A percentile compares a stretch with the other conserved stretches of the same genome.
These are phyloP conservation scores for Anableps anableps DNA, from an alignment of 2,797 vertebrate genomes.

Conservation along the genomic window DNA sequence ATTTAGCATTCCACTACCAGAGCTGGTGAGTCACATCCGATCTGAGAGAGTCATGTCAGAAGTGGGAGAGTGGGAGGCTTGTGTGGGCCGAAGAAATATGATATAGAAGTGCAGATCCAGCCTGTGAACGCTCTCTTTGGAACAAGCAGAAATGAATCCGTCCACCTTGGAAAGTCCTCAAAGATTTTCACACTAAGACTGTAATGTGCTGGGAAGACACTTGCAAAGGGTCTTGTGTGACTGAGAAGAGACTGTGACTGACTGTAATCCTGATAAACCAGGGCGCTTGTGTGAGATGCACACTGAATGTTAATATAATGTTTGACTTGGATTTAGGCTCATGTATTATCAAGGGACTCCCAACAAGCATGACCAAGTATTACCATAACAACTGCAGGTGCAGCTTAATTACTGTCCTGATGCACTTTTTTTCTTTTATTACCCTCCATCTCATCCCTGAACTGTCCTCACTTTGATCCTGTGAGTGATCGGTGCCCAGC, in stretches of 20 bases:
- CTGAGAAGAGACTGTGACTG: constrained; percentile 23
- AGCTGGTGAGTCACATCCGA: constrained; percentile 79
- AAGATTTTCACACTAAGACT: constrained; percentile 58
- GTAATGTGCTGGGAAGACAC: constrained; percentile 37
- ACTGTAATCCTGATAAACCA: constrained; percentile 2
- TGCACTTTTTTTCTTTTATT: constrained; percentile 14
- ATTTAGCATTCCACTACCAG: constrained; percentile 73
- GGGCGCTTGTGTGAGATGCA: constrained; percentile 17
- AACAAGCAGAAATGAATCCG: constrained; percentile 68
- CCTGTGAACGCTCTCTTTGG: constrained; percentile 58
- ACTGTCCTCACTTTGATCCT: constrained; percentile 64
- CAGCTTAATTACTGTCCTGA: constrained; percentile 1
- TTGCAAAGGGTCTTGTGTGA: constrained; percentile 38
- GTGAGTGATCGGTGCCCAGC: constrained; percentile 76
- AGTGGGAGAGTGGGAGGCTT: constrained; percentile 73
- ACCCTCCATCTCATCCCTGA: constrained; percentile 13
- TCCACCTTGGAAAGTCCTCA: constrained; percentile 66
- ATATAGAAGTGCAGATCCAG: constrained; percentile 66
- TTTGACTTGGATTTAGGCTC: constrained; percentile 9
- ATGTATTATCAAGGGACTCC: constrained; percentile 33
- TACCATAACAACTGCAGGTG: constrained; percentile 4
- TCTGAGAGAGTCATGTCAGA: constrained; percentile 75
- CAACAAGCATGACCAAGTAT: constrained; percentile 22
- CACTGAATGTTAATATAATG: constrained; percentile 27
- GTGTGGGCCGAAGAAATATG: constrained; percentile 75